Conservation (phyloP, 2,113 vertebrate species). For the Siniperca knerii region DNA sequence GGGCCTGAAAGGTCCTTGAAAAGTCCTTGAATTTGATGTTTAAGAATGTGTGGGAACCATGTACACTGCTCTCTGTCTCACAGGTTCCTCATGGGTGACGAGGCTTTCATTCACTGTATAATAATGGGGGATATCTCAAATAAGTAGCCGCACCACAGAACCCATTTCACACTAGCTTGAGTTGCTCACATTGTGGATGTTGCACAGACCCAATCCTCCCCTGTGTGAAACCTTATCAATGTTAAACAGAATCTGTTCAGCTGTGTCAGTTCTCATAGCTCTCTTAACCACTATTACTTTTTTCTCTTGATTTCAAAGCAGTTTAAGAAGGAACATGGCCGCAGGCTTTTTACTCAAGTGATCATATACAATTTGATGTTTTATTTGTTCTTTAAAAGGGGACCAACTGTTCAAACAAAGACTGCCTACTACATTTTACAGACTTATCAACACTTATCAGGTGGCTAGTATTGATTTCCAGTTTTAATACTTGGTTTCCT, state of each 20-base stretch:
- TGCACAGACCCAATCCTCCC: slow-evolving; percentile 11
- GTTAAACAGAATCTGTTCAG: slow-evolving; percentile 18
- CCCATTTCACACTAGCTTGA: slow-evolving; percentile 32
- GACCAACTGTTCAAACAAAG: neutral
- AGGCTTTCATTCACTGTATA: slow-evolving; percentile 26
- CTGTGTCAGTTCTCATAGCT: slow-evolving; percentile 8
- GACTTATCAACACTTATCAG: neutral
- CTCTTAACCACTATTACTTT: neutral
- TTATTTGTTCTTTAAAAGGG: neutral
- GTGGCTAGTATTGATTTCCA: neutral
- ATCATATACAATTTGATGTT: neutral
- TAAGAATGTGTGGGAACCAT: too few species aligned
- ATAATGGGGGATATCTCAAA: slow-evolving; percentile 30
- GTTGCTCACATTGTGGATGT: slow-evolving; percentile 23
- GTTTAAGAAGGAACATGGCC: neutral
- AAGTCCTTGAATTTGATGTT: too few species aligned
- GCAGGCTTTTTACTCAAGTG: neutral
- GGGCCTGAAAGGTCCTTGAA: too few species aligned
- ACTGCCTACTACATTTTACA: neutral
- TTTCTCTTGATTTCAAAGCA: slow-evolving; percentile 4
- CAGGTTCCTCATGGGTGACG: slow-evolving; percentile 28
- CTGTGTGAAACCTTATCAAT: neutral
- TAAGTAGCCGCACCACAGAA: slow-evolving; percentile 16
- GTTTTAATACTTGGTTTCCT: neutral
- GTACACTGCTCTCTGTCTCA: slow-evolving; percentile 4